Evolutionary conservation across 1,140 invertebrate species (phyloP), one percentile per base, ranked within the genome.

Genomic region (Drosophila pseudoobscura): DNA sequence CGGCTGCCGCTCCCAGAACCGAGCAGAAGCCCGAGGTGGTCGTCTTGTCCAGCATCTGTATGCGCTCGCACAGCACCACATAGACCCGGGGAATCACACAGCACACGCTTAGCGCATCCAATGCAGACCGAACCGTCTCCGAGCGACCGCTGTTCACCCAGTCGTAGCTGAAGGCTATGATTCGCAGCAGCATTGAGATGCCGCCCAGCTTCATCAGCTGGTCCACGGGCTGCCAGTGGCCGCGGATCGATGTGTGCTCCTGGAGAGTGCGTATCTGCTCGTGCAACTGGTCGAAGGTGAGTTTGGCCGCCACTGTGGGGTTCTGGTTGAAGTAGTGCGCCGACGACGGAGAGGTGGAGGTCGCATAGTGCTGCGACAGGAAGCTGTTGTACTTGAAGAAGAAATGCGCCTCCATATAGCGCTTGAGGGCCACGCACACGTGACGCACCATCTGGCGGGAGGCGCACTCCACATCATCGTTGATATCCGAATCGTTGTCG

Each of bases 371-470:
- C 20, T 82, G 82, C 66, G 96, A 90, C 70, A 95, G 94, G 1
- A 98, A 93, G 66, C 96, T 95, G 68, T 97, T 96, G 9, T 96
- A 95, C 88, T 97, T 97, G 43, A 96, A 93, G 75, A 95, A 94
- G 35, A 99, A 92, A 92, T 99, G 98, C 2, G 96, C 96, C 91
- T 99, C 98, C 92, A 98, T 96, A 77, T 99, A 99, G 62, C 96
- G 94, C 87, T 98, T 97, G 1, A 99, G 93, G 2, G 98, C 96
- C 6, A 97, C 95, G 83, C 97, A 97, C 2, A 99, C 98, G 91
- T 99, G 97, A 9, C 97, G 92, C 1, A 98, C 97, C 51, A 97
- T 96, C 92, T 99, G 98, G n/a, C 97, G 92, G n/a, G 96, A 96
- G 2, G 97, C 96, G 90, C 96, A 97, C 65, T 97, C 96, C 90